Evolutionary conservation across 2,797 vertebrate genomes (phyloP).

Genomic region (Chloroceryle amazona): DNA sequence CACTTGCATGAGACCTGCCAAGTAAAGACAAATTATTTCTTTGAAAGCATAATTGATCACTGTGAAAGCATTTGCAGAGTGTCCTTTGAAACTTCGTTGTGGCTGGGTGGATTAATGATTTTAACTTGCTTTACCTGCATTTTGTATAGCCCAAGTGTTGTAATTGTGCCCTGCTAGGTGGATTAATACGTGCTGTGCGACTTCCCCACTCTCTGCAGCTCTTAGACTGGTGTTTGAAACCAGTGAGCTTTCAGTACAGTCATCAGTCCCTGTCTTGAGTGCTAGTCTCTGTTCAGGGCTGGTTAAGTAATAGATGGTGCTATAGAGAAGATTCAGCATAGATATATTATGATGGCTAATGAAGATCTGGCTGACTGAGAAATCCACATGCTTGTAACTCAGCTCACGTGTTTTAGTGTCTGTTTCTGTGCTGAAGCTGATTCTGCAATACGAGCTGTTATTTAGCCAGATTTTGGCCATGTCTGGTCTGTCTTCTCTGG

Average conservation of each 20-base stretch:
- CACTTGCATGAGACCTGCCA: neutral
- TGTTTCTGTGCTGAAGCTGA: neutral
- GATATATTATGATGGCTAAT: neutral
- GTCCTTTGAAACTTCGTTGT: neutral
- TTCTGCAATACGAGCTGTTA: neutral
- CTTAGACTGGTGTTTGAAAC: neutral
- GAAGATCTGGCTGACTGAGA: neutral
- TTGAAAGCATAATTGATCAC: neutral
- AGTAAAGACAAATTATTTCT: neutral
- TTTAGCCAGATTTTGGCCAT: neutral
- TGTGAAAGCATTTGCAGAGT: neutral
- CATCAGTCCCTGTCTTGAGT: fast-evolving
- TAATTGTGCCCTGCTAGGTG: neutral
- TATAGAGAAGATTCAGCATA: neutral
- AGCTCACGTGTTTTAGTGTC: neutral
- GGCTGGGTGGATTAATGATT: neutral
- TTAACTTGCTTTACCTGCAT: neutral
- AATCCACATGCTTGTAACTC: neutral
- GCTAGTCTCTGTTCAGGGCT: neutral
- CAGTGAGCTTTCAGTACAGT: neutral
- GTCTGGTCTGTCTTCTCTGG: neutral
- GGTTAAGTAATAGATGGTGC: neutral
- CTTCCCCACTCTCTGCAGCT: neutral
- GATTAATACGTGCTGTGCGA: neutral
- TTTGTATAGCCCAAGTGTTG: neutral